Percentiles rank a stretch among this genome's conserved stretches.
phyloP scores from a whole-genome alignment of 2,113 vertebrate species.

The Pteronura brasiliensis region DNA sequence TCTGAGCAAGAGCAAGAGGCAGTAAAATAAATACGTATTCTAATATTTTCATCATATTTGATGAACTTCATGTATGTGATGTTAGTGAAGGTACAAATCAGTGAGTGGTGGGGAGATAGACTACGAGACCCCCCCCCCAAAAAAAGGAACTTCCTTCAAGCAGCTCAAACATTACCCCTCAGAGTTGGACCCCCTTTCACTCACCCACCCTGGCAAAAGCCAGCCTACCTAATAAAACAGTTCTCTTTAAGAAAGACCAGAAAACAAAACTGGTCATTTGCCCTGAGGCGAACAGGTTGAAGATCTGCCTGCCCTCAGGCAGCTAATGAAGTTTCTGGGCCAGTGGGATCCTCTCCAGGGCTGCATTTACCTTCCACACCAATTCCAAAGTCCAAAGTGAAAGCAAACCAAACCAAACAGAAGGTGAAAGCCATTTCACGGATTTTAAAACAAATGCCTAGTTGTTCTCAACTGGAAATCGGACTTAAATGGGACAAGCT shows the following conservation, averaged over 20 bases:
- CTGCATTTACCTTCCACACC: neutral
- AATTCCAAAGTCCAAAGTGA: constrained; percentile 28
- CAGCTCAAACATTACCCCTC: neutral
- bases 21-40: constrained; percentile 42
- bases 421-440: neutral
- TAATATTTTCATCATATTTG: constrained; percentile 60
- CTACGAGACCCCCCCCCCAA: neutral
- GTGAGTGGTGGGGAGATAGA: neutral
- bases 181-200: neutral
- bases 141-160: neutral
- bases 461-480: neutral
- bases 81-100: constrained; percentile 41
- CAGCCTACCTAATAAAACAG: neutral
- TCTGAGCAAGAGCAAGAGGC: constrained; percentile 33
- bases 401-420: neutral
- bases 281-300: neutral
- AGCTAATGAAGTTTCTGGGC: neutral
- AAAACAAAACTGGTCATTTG: neutral
- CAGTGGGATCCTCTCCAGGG: neutral
- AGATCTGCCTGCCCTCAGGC: neutral
- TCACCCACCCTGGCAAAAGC: neutral
- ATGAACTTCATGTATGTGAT: neutral
- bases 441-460: neutral
- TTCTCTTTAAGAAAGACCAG: neutral
- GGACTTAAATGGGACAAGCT: neutral